A percentile compares a stretch with the other conserved stretches of the same genome.
Conservation (phyloP, 2,888 invertebrate genomes). For the Dryobotodes eremita region DNA sequence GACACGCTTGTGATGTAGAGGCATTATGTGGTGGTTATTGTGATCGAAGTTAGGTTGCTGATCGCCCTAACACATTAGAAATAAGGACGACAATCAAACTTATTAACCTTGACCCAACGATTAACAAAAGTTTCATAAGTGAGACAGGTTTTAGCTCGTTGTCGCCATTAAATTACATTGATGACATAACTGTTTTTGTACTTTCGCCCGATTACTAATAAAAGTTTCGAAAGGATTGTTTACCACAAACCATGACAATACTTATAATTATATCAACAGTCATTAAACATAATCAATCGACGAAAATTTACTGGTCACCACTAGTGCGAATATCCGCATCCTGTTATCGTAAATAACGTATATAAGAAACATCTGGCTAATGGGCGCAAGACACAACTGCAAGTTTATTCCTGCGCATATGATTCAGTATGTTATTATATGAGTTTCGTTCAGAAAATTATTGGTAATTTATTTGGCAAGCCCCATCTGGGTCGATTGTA, state of each 20-base stretch:
- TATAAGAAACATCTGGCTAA: slow-evolving; percentile 57
- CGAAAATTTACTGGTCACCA: slow-evolving; percentile 6
- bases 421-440: slow-evolving; percentile 57
- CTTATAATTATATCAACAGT: neutral
- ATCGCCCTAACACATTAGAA: neutral
- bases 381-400: slow-evolving; percentile 39
- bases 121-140: neutral
- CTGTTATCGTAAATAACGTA: slow-evolving; percentile 32
- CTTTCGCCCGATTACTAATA: neutral
- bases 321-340: slow-evolving; percentile 28
- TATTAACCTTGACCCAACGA: neutral
- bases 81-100: neutral
- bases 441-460: slow-evolving; percentile 61
- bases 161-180: neutral
- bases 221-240: neutral
- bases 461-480: slow-evolving; percentile 64
- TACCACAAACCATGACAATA: neutral
- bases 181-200: neutral
- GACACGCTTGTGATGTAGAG: neutral
- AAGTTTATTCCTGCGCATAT: slow-evolving; percentile 41
- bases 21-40: neutral
- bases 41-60: neutral
- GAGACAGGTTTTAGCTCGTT: neutral
- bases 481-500: slow-evolving; percentile 67
- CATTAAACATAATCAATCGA: slow-evolving; percentile 8